phyloP scores from a whole-genome alignment of 2,797 vertebrate species.

The Pyrocephalus nanus region DNA sequence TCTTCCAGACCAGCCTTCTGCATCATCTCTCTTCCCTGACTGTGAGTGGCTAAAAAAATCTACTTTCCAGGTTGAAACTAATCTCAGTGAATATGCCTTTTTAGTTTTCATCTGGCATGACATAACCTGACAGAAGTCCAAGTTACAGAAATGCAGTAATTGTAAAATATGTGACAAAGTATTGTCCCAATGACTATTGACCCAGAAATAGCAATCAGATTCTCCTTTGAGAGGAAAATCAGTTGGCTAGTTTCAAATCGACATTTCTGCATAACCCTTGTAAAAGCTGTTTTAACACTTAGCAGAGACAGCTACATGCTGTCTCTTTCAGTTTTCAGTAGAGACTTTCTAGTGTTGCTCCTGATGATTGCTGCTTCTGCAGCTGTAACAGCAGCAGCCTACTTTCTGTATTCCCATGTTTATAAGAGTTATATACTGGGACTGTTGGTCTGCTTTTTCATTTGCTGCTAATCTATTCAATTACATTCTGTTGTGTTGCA shows the following conservation, averaged over 20 bases:
- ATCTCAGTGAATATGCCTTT: not conserved
- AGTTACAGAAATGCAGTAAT: not conserved
- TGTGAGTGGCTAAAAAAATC: not conserved
- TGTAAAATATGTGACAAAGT: not conserved
- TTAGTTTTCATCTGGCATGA: not conserved
- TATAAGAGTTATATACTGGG: not conserved
- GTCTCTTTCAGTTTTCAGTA: not conserved
- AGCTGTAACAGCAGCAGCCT: slow-evolving; percentile 26
- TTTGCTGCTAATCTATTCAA: slow-evolving; percentile 54
- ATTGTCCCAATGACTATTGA: not conserved
- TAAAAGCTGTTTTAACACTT: slow-evolving; percentile 23
- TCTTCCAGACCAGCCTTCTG: not conserved
- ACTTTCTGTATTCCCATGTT: slow-evolving; percentile 39
- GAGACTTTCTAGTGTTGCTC: not conserved
- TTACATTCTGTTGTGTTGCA: slow-evolving; percentile 38
- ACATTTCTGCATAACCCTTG: slow-evolving; percentile 1
- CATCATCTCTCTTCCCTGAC: not conserved
- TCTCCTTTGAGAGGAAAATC: not conserved
- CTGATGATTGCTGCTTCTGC: not conserved
- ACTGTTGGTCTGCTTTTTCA: slow-evolving; percentile 13
- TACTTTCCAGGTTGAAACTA: not conserved
- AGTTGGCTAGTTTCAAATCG: not conserved
- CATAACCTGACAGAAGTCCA: not conserved
- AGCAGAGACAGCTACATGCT: not conserved
- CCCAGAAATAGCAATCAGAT: not conserved